These are phyloP conservation scores for Capreolus pygargus DNA, from an alignment of 2,113 vertebrate genomes.

Conservation along the genomic window DNA sequence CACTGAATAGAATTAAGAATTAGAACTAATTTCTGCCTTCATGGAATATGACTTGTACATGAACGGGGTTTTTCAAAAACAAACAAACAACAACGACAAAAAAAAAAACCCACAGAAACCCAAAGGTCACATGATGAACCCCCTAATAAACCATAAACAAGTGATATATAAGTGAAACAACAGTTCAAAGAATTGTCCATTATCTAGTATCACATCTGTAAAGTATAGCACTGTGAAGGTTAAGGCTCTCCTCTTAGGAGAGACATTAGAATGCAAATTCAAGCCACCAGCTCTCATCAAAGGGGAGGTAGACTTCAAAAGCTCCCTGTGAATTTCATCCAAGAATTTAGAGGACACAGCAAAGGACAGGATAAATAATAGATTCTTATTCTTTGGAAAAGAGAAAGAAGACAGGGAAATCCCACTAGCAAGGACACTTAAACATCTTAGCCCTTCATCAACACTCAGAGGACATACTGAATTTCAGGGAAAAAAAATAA, in stretches of 20 bases:
- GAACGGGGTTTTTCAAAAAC: not conserved
- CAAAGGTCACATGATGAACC: not conserved
- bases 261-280: constrained; percentile 56
- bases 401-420: constrained; percentile 23
- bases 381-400: constrained; percentile 33
- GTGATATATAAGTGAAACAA: not conserved
- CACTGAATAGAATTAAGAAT: not conserved
- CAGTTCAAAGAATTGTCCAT: not conserved
- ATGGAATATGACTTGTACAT: not conserved
- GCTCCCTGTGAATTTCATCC: constrained; percentile 52
- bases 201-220: not conserved
- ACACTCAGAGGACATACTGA: not conserved
- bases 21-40: not conserved
- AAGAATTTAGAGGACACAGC: constrained; percentile 75
- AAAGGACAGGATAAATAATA: constrained; percentile 81
- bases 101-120: not conserved
- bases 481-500: constrained; percentile 13
- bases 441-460: constrained; percentile 11
- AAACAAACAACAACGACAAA: not conserved
- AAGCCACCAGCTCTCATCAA: constrained; percentile 50
- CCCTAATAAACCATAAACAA: constrained; percentile 31
- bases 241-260: constrained; percentile 5
- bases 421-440: not conserved
- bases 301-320: constrained; percentile 52
- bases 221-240: not conserved